phyloP scores from a whole-genome alignment of 1,140 invertebrate genomes.

The Potamilus streckersoni region DNA sequence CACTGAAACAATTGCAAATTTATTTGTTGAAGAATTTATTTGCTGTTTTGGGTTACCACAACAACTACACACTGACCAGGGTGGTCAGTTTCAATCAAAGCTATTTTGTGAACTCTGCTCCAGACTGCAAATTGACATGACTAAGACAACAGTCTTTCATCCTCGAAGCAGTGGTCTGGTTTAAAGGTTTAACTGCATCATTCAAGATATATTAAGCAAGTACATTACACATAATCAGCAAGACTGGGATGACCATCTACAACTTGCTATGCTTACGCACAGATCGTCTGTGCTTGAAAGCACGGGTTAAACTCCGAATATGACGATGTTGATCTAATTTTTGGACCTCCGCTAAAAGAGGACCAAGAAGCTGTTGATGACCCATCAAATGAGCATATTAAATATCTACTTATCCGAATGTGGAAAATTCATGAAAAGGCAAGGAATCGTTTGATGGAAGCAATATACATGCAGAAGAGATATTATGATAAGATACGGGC shows the following conservation, averaged over 20 bases:
- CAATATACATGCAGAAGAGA: too few relatives aligned
- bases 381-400: too few relatives aligned
- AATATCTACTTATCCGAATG: too few relatives aligned
- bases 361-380: background rate
- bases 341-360: conserved; percentile 1
- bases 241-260: conserved; percentile 29
- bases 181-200: conserved; percentile 35
- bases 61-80: conserved; percentile 60
- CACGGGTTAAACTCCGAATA: conserved; percentile 21
- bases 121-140: conserved; percentile 25
- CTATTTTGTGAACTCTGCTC: conserved; percentile 30
- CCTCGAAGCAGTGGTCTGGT: conserved; percentile 33
- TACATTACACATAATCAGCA: conserved; percentile 6
- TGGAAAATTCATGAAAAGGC: too few relatives aligned
- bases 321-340: conserved; percentile 15
- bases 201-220: conserved; percentile 21
- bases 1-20: conserved; percentile 54
- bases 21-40: conserved; percentile 56
- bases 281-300: conserved; percentile 9
- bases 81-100: conserved; percentile 33
- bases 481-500: too few relatives aligned
- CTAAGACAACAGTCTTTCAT: conserved; percentile 28
- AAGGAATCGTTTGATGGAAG: too few relatives aligned
- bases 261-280: conserved; percentile 20
- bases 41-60: conserved; percentile 60